Base-by-base conservation (phyloP, 2,797 vertebrate species). In the Enteromius mattozi region DNA sequence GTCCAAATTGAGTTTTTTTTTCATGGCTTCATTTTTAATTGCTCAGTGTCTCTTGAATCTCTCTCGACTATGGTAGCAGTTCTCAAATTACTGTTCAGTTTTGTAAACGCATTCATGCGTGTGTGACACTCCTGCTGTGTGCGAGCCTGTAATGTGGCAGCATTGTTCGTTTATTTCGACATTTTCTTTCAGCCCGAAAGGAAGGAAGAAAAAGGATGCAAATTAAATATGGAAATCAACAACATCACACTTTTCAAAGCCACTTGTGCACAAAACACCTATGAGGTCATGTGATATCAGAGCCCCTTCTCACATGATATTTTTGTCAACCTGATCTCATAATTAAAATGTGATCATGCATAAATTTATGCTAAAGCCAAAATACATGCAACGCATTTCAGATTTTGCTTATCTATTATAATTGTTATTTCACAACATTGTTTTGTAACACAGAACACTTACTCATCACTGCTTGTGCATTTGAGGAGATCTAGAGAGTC, bases 81-180 rank as follows among this genome's bases (percentile, higher is more conserved):
- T 72, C 69, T 82, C 27, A 74, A 33, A 72, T 74, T 61, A 74
- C 80, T 63, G 37, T 61, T 63, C 17, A 61, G 56, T 74, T 70
- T 30, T 81, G 37, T 72, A 81, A 72, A 74, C 4, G 40, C 71
- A n/a, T 77, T 81, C 77, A 77, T 80, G 80, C 72, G 33, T 72
- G 77, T 63, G 70, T 78, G 63, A 80, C 27, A 59, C 49, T 40
- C 24, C 51, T 63, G 33, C 61, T 59, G 68, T 40, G 51, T 17
- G 24, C 21, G 5, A 35, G 59, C 30, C 5, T 82, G 8, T 49
- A 74, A 74, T 65, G 45, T 9, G 16, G 14, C 21, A 19, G 42
- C 70, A 65, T 65, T 65, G 30, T 51, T 66, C 6, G 6, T 24
- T 21, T 35, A 27, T 77, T 66, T 35, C 27, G 9, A 65, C 19